Percentiles rank a stretch among this genome's conserved stretches.
Evolutionary conservation across 2,888 invertebrate species (phyloP).

Genomic region (Clivina fossor): DNA sequence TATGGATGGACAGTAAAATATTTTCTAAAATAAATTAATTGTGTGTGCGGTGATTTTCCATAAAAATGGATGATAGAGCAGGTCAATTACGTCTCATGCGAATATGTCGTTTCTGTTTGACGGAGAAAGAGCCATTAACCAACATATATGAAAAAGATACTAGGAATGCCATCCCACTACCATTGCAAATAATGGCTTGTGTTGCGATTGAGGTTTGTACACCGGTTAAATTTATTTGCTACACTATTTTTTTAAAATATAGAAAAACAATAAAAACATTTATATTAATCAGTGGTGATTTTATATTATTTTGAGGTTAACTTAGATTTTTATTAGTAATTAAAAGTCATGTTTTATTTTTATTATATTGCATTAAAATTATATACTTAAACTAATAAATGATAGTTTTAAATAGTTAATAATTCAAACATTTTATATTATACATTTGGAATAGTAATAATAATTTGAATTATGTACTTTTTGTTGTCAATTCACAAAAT

Average conservation of each 20-base stretch:
- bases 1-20: slow-evolving; percentile 24
- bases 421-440: background rate
- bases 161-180: slow-evolving; percentile 66
- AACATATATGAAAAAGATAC: slow-evolving; percentile 66
- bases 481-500: too few relatives aligned
- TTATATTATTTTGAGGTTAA: too few relatives aligned
- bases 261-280: too few relatives aligned
- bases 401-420: background rate
- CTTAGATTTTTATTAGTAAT: too few relatives aligned
- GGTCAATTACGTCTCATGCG: slow-evolving; percentile 63
- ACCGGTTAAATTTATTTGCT: slow-evolving; percentile 38
- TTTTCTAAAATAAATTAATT: slow-evolving; percentile 17
- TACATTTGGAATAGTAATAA: background rate
- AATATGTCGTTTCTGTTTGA: slow-evolving; percentile 75
- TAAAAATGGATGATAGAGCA: slow-evolving; percentile 63
- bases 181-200: slow-evolving; percentile 76
- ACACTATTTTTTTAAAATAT: too few relatives aligned
- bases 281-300: too few relatives aligned
- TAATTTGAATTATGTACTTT: too few relatives aligned
- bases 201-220: slow-evolving; percentile 71
- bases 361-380: too few relatives aligned
- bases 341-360: too few relatives aligned
- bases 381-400: too few relatives aligned
- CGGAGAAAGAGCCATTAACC: slow-evolving; percentile 62
- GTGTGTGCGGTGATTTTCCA: slow-evolving; percentile 36